Conservation (phyloP, 2,797 vertebrate genomes). For the Australoheros facetus region DNA sequence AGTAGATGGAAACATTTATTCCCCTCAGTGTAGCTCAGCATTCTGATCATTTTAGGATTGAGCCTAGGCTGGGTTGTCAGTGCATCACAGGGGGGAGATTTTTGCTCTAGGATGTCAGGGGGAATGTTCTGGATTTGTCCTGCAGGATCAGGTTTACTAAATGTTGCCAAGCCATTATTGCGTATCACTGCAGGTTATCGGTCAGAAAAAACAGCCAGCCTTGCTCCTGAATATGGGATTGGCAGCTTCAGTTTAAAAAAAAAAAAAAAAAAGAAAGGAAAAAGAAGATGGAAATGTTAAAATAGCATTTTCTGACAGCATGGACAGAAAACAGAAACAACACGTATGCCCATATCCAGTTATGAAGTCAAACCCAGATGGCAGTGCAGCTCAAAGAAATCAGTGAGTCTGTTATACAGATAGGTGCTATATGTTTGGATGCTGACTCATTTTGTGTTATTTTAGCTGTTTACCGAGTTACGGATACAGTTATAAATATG, state of each 20-base stretch:
- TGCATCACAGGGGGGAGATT: not conserved
- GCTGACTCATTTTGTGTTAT: not conserved
- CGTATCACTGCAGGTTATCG: not conserved
- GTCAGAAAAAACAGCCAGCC: not conserved
- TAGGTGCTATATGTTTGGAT: not conserved
- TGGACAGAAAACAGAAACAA: not conserved
- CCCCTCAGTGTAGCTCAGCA: constrained; percentile 44
- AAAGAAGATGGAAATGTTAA: too few relatives aligned
- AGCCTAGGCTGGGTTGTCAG: constrained; percentile 6
- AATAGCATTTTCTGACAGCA: not conserved
- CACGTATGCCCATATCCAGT: not conserved
- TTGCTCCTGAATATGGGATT: not conserved
- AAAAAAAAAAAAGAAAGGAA: not conserved
- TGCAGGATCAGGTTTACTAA: not conserved
- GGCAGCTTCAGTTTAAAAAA: not conserved
- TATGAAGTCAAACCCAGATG: constrained; percentile 9
- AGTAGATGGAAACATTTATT: constrained; percentile 82
- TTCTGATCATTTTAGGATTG: constrained; percentile 32
- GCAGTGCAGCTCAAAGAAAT: not conserved
- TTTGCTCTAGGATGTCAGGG: not conserved
- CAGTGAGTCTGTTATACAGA: not conserved
- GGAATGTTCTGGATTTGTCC: constrained; percentile 3
- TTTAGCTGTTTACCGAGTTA: not conserved
- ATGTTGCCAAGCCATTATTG: not conserved
- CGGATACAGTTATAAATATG: not conserved